phyloP scores from a whole-genome alignment of 2,888 invertebrate species.

The Meliscaeva auricollis region DNA sequence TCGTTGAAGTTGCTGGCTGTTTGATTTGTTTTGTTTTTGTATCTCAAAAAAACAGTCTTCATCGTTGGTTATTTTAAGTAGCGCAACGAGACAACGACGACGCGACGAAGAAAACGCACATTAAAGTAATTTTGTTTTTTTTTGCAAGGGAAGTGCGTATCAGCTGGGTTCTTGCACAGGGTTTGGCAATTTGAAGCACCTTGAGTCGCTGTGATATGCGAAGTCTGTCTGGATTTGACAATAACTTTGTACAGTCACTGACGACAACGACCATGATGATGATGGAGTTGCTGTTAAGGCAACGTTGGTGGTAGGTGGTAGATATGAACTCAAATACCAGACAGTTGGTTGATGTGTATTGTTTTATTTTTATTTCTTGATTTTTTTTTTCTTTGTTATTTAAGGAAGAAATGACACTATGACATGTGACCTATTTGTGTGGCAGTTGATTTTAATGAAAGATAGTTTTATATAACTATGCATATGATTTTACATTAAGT shows the following conservation, averaged over 20 bases:
- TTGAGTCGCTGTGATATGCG: constrained; percentile 53
- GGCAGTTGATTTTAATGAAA: constrained; percentile 41
- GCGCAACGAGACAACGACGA: constrained; percentile 35
- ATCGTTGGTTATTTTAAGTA: constrained; percentile 47
- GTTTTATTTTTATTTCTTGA: constrained; percentile 49
- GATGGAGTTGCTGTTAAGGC: constrained; percentile 68
- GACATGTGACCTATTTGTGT: constrained; percentile 71
- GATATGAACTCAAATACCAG: constrained; percentile 68
- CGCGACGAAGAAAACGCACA: constrained; percentile 62
- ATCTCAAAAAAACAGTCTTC: constrained; percentile 46
- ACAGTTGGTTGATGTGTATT: constrained; percentile 57
- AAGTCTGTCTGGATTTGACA: constrained; percentile 70
- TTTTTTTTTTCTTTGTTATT: constrained; percentile 48
- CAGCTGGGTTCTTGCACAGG: constrained; percentile 59
- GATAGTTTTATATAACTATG: not conserved
- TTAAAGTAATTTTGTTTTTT: constrained; percentile 44
- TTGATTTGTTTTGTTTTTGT: not conserved
- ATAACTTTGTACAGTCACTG: constrained; percentile 49
- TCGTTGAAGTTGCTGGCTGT: constrained; percentile 18
- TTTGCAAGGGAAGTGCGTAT: constrained; percentile 75
- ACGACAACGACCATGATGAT: constrained; percentile 68
- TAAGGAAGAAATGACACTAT: constrained; percentile 53
- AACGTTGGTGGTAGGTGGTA: constrained; percentile 71
- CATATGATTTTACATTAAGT: not conserved
- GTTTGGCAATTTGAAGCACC: constrained; percentile 73